A percentile compares a stretch with the other conserved stretches of the same genome.
Conservation (phyloP, 2,797 vertebrate genomes). For the Pangasius djambal region DNA sequence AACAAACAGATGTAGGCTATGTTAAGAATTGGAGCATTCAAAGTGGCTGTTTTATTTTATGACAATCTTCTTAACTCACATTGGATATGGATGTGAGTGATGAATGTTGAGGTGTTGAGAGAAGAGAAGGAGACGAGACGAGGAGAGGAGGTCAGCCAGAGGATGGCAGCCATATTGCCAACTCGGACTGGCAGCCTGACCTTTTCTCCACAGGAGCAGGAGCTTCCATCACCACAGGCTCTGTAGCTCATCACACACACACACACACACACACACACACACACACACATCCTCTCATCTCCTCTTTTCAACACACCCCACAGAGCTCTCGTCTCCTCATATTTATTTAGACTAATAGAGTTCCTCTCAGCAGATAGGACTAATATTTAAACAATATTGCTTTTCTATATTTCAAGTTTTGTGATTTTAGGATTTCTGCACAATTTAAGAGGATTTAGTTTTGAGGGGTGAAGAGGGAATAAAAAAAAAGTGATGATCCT, state of each 20-base stretch:
- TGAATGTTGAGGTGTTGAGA: neutral
- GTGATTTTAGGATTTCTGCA: neutral
- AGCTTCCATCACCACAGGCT: conserved; percentile 39
- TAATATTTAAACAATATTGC: neutral
- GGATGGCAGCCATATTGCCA: conserved; percentile 35
- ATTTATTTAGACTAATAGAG: neutral
- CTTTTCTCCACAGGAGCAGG: conserved; percentile 44
- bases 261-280: neutral
- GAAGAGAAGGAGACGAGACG: neutral
- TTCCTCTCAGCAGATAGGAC: neutral
- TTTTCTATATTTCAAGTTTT: neutral
- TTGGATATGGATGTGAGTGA: neutral
- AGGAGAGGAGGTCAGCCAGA: neutral
- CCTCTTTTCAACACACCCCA: neutral
- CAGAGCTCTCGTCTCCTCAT: neutral
- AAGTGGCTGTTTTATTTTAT: neutral
- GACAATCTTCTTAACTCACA: neutral
- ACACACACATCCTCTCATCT: neutral
- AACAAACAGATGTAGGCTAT: neutral
- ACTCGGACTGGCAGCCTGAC: conserved; percentile 31
- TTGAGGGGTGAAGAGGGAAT: neutral
- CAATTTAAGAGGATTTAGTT: neutral
- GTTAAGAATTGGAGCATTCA: neutral
- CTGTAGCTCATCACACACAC: neutral
- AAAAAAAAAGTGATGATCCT: neutral